A percentile compares a stretch with the other conserved stretches of the same genome.
Conservation (phyloP, 2,797 vertebrate species). For the Knipowitschia caucasica region DNA sequence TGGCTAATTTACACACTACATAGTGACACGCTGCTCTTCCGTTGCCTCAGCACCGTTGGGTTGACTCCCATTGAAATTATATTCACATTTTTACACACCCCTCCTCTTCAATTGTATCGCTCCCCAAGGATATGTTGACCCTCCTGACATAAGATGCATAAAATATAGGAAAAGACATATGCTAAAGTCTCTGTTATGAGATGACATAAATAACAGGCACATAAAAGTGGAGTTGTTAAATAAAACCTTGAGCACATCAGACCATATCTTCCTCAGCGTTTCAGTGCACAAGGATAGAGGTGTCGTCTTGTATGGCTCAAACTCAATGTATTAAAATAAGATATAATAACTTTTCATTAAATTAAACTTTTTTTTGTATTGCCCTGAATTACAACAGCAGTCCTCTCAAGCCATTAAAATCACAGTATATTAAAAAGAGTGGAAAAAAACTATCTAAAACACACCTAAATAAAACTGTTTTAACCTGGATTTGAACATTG, state of each 20-base stretch:
- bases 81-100: conserved; percentile 4
- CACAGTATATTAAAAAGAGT: too few relatives aligned
- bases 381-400: too few relatives aligned
- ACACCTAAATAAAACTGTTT: too few relatives aligned
- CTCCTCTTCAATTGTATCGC: conserved; percentile 9
- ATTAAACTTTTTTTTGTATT: too few relatives aligned
- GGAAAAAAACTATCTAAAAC: too few relatives aligned
- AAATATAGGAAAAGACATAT: conserved; percentile 22
- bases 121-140: conserved; percentile 1
- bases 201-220: conserved; percentile 17
- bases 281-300: conserved; percentile 4
- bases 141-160: conserved; percentile 9
- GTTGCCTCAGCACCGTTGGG: neutral
- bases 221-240: conserved; percentile 18
- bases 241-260: conserved; percentile 14
- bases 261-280: neutral
- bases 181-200: conserved; percentile 3
- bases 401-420: too few relatives aligned
- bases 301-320: neutral
- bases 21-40: neutral
- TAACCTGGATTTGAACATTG: too few relatives aligned
- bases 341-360: too few relatives aligned
- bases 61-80: neutral
- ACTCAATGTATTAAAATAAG: too few relatives aligned
- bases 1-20: conserved; percentile 1